phyloP scores from a whole-genome alignment of 2,797 vertebrate species.

The Myiotriccus ornatus region DNA sequence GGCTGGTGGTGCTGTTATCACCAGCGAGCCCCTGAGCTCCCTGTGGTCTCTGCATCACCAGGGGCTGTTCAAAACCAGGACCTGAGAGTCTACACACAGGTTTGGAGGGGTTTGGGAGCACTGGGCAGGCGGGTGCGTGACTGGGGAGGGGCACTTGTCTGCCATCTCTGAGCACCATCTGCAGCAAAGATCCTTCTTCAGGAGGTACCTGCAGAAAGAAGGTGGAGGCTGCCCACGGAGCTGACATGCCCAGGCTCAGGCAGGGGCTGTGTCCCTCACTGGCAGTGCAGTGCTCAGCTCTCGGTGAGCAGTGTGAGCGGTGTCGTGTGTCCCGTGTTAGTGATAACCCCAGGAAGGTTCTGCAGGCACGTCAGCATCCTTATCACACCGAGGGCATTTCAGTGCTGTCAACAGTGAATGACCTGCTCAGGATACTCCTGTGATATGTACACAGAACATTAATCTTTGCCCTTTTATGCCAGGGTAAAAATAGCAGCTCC shows the following conservation, averaged over 20 bases:
- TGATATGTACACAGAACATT: neutral
- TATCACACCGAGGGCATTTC: neutral
- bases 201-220: fast-evolving
- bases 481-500: constrained; percentile 35
- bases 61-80: neutral
- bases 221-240: neutral
- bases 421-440: neutral
- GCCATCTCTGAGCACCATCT: neutral
- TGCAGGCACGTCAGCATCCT: neutral
- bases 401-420: neutral
- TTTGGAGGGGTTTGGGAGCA: fast-evolving
- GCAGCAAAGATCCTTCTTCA: neutral
- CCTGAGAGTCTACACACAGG: neutral
- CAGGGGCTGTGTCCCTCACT: neutral
- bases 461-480: neutral
- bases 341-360: neutral
- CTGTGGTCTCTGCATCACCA: neutral
- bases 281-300: neutral
- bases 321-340: fast-evolving
- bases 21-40: neutral
- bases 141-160: neutral
- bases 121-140: fast-evolving
- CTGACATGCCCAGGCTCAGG: neutral
- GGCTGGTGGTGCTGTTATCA: neutral
- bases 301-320: fast-evolving